Conservation (phyloP, 2,113 vertebrate genomes). For the Laticauda colubrina region DNA sequence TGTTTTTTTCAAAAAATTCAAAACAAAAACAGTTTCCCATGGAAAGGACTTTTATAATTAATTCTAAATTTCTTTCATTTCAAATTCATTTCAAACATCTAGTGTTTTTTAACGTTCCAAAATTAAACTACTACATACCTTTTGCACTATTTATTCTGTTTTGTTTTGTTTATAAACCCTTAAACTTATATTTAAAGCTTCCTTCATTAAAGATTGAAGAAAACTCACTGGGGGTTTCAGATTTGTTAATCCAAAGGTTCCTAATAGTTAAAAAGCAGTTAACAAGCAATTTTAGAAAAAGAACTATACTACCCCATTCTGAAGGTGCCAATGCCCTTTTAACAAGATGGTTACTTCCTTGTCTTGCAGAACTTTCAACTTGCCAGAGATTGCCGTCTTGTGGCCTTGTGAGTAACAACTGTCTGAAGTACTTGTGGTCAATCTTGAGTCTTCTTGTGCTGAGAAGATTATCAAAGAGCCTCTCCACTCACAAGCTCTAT, state of each 20-base stretch:
- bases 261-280: background rate
- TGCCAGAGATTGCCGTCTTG: background rate
- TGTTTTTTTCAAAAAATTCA: no score
- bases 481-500: background rate
- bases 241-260: background rate
- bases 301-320: background rate
- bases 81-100: no score
- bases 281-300: background rate
- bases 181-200: background rate
- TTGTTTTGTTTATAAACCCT: background rate
- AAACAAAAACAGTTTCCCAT: no score
- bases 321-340: background rate
- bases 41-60: no score
- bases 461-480: background rate
- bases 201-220: background rate
- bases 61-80: no score
- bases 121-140: background rate
- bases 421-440: background rate
- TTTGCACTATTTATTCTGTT: background rate
- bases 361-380: background rate
- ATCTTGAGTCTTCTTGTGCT: background rate
- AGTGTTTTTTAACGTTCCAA: no score
- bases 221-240: background rate
- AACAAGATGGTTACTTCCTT: background rate
- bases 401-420: background rate